phyloP scores from a whole-genome alignment of 2,888 invertebrate species.

The Watsonalla cultraria region DNA sequence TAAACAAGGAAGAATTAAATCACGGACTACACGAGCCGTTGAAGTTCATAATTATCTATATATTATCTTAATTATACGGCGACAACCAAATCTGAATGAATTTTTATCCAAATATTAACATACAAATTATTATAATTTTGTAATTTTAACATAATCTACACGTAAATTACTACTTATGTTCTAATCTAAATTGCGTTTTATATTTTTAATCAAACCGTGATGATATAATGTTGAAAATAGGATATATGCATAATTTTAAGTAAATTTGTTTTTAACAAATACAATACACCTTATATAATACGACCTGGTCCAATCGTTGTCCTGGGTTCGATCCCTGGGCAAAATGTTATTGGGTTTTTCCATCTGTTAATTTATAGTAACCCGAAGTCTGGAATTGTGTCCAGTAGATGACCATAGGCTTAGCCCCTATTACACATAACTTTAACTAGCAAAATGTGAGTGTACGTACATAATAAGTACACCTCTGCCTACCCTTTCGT shows the following conservation, averaged over 20 bases:
- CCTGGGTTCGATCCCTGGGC: too few relatives aligned
- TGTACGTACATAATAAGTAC: too few relatives aligned
- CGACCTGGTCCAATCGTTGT: too few relatives aligned
- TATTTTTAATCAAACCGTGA: background rate
- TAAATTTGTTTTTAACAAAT: background rate
- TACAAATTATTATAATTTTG: constrained; percentile 5
- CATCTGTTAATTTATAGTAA: too few relatives aligned
- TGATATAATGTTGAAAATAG: background rate
- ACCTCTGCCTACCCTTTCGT: too few relatives aligned
- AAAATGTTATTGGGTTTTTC: too few relatives aligned
- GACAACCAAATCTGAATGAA: constrained; percentile 16
- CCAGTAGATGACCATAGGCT: too few relatives aligned
- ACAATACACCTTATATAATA: too few relatives aligned
- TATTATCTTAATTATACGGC: constrained; percentile 26
- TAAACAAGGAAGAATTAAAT: constrained; percentile 17
- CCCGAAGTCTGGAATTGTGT: too few relatives aligned
- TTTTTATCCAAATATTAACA: constrained; percentile 7
- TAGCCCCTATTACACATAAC: too few relatives aligned
- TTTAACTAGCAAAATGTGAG: too few relatives aligned
- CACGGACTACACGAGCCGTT: constrained; percentile 24
- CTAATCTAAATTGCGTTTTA: constrained; percentile 8
- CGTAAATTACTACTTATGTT: background rate
- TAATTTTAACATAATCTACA: constrained; percentile 1
- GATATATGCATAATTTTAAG: background rate
- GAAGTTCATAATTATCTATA: constrained; percentile 29